Evolutionary conservation across 2,888 invertebrate genomes (phyloP).

Genomic region (Rugalucina vietnamica): DNA sequence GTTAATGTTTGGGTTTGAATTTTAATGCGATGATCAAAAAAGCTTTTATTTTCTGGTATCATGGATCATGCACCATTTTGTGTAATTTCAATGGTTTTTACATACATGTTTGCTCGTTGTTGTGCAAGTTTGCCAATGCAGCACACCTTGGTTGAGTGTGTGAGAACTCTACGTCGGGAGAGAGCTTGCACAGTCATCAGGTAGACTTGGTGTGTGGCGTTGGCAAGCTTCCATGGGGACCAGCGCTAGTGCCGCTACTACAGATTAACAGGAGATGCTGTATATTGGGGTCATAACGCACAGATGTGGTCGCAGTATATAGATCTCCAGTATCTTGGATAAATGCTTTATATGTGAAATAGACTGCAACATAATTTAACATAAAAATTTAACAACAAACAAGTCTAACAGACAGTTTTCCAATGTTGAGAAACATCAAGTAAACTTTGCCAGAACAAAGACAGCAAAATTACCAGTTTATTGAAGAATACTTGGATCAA

Average conservation of each 20-base stretch:
- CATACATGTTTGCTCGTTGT: neutral
- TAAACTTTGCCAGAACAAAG: too few relatives aligned
- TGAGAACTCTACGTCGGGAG: neutral
- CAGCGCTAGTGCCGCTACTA: neutral
- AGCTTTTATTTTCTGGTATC: neutral
- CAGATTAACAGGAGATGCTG: neutral
- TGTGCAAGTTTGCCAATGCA: neutral
- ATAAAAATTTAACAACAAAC: neutral
- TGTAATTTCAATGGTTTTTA: neutral
- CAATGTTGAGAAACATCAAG: too few relatives aligned
- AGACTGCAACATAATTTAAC: neutral
- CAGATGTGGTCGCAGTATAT: conserved; percentile 1
- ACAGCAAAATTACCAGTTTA: too few relatives aligned
- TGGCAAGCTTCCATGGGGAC: neutral
- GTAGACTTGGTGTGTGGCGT: neutral
- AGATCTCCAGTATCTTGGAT: neutral
- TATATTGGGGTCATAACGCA: conserved; percentile 4
- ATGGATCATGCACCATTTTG: neutral
- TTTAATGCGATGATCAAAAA: too few relatives aligned
- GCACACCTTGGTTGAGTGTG: neutral
- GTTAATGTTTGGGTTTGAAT: too few relatives aligned
- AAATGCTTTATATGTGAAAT: neutral
- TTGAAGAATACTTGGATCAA: too few relatives aligned
- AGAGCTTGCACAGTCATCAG: neutral
- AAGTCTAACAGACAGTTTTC: neutral